phyloP scores from a whole-genome alignment of 2,797 vertebrate genomes.

The Gobionotothen gibberifrons region DNA sequence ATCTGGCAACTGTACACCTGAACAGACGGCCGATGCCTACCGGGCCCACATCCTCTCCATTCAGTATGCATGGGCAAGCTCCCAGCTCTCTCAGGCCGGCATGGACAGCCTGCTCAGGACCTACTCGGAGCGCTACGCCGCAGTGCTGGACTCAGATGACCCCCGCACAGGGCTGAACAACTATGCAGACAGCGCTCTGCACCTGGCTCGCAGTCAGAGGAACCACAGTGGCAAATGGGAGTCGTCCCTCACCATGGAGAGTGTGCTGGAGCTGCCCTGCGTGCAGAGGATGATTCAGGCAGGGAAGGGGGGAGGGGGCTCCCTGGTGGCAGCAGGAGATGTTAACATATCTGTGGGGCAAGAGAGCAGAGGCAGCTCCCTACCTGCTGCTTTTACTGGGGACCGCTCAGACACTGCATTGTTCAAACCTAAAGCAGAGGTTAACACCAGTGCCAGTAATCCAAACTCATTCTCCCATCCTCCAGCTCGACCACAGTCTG shows the following conservation, averaged over 20 bases:
- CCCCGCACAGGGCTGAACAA: slow-evolving; percentile 91
- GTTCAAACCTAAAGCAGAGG: slow-evolving; percentile 62
- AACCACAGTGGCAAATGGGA: slow-evolving; percentile 93
- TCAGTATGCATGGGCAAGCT: slow-evolving; percentile 95
- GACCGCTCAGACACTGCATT: slow-evolving; percentile 49
- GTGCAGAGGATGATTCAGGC: slow-evolving; percentile 87
- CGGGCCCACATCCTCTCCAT: slow-evolving; percentile 91
- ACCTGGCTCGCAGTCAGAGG: slow-evolving; percentile 90
- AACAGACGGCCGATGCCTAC: slow-evolving; percentile 93
- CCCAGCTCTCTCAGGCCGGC: slow-evolving; percentile 89
- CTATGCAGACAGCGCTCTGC: slow-evolving; percentile 90
- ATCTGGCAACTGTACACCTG: slow-evolving; percentile 88
- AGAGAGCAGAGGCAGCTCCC: slow-evolving; percentile 64
- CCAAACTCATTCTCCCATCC: slow-evolving; percentile 31
- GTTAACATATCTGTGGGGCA: slow-evolving; percentile 76
- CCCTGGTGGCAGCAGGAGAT: slow-evolving; percentile 79
- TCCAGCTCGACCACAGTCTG: slow-evolving; percentile 55
- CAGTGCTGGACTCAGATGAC: slow-evolving; percentile 93
- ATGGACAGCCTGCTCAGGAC: slow-evolving; percentile 89
- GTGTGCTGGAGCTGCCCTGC: slow-evolving; percentile 85
- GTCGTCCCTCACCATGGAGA: slow-evolving; percentile 88
- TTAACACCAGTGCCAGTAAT: slow-evolving; percentile 25
- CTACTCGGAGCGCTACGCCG: slow-evolving; percentile 90
- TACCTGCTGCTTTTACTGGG: slow-evolving; percentile 30
- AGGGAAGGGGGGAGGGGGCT: slow-evolving; percentile 49